A percentile compares a stretch with the other conserved stretches of the same genome.
These are phyloP conservation scores for Lateolabrax maculatus DNA, from an alignment of 2,797 vertebrate species.

Conservation along the genomic window DNA sequence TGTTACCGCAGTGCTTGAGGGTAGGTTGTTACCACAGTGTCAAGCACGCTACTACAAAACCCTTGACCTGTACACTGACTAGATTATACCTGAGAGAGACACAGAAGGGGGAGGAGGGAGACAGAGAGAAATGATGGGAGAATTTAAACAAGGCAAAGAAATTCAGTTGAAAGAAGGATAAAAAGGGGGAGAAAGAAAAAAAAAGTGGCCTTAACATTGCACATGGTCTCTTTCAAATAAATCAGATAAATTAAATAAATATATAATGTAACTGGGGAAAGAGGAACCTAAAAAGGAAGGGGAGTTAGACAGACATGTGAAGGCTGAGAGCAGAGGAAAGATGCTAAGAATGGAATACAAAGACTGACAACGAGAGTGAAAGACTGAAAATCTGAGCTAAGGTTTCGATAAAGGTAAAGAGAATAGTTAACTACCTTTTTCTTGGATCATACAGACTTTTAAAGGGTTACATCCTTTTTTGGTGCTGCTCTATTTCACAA, in stretches of 20 bases:
- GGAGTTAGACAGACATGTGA: neutral
- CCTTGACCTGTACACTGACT: conserved; percentile 48
- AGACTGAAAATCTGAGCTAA: neutral
- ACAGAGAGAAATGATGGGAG: neutral
- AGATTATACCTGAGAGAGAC: conserved; percentile 40
- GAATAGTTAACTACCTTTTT: neutral
- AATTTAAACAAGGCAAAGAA: neutral
- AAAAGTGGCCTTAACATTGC: neutral
- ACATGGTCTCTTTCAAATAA: neutral
- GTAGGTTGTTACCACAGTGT: conserved; percentile 40
- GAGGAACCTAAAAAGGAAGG: neutral
- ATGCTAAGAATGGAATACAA: neutral
- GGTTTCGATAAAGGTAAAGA: neutral
- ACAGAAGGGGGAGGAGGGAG: neutral
- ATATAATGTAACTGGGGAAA: neutral
- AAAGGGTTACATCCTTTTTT: neutral
- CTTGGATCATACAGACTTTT: neutral
- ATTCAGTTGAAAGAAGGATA: neutral
- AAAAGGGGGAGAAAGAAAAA: neutral
- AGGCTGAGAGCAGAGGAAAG: neutral
- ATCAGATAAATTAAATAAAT: neutral
- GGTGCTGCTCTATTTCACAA: neutral
- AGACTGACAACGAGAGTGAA: neutral
- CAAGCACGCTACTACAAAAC: conserved; percentile 37
- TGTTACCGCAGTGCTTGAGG: conserved; percentile 42